Conservation (phyloP, 1,140 invertebrate genomes). For the Pollicipes pollicipes region DNA sequence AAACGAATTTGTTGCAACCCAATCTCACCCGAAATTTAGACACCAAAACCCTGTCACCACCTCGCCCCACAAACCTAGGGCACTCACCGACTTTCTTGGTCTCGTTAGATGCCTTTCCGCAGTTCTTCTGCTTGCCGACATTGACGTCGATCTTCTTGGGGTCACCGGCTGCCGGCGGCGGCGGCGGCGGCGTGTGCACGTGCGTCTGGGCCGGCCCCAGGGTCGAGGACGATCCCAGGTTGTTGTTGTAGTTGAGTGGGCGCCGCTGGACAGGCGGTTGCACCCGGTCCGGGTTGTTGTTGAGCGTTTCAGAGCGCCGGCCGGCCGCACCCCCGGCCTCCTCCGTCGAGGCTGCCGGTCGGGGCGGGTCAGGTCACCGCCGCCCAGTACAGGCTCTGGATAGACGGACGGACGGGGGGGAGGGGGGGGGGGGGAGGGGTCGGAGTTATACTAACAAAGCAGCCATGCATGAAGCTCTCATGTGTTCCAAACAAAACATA, state of each 20-base stretch:
- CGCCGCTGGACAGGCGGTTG: neutral
- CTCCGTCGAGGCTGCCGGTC: neutral
- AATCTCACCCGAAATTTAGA: no score
- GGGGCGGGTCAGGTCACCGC: no score
- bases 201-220: neutral
- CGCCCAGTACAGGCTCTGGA: no score
- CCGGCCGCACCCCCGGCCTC: no score
- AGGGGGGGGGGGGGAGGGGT: no score
- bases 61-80: no score
- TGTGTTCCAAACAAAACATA: no score
- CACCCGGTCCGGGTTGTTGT: constrained; percentile 2
- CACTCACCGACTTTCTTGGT: neutral
- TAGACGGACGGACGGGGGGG: no score
- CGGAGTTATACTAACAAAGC: no score
- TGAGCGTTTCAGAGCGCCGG: constrained; percentile 3
- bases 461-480: no score
- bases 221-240: neutral
- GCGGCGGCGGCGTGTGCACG: neutral
- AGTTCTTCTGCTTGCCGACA: neutral
- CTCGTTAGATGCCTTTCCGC: neutral
- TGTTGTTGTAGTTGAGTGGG: constrained; percentile 1
- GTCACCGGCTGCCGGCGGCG: neutral
- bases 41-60: no score
- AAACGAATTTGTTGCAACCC: no score
- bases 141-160: neutral